These are phyloP conservation scores for Brenthis hecate DNA, from an alignment of 2,888 invertebrate species.

Conservation along the genomic window DNA sequence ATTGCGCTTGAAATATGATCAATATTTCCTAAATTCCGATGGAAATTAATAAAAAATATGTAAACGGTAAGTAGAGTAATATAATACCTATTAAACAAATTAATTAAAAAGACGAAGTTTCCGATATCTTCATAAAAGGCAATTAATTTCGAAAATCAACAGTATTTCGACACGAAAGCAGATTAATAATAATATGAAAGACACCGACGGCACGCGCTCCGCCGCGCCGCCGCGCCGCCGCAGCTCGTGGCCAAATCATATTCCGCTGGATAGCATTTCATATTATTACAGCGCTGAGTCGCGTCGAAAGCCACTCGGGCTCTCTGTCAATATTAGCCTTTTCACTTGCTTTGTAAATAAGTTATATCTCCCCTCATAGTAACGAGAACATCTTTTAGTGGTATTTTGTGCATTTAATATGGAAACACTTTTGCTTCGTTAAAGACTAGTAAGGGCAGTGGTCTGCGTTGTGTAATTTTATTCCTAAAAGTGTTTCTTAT, in stretches of 20 bases:
- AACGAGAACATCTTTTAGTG: not conserved
- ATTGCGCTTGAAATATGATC: not conserved
- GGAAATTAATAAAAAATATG: too few relatives aligned
- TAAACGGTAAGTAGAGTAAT: too few relatives aligned
- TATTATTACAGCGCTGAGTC: constrained; percentile 18
- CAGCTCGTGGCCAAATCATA: constrained; percentile 8
- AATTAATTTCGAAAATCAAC: constrained; percentile 1
- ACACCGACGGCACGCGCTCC: not conserved
- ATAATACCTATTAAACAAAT: not conserved
- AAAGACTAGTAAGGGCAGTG: not conserved
- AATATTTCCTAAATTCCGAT: too few relatives aligned
- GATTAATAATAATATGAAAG: constrained; percentile 16
- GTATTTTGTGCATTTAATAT: not conserved
- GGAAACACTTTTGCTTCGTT: not conserved
- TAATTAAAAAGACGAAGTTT: too few relatives aligned
- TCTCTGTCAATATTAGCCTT: constrained; percentile 26
- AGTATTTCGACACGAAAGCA: not conserved
- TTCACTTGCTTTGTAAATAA: constrained; percentile 17
- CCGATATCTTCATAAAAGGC: not conserved
- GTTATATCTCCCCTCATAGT: not conserved
- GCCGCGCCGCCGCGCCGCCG: constrained; percentile 5
- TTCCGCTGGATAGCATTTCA: constrained; percentile 12
- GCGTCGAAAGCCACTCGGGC: not conserved
- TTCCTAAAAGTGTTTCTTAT: too few relatives aligned
- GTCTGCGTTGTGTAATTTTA: too few relatives aligned